Base-by-base conservation (phyloP, 2,888 invertebrate genomes). In the Campaea margaritaria region DNA sequence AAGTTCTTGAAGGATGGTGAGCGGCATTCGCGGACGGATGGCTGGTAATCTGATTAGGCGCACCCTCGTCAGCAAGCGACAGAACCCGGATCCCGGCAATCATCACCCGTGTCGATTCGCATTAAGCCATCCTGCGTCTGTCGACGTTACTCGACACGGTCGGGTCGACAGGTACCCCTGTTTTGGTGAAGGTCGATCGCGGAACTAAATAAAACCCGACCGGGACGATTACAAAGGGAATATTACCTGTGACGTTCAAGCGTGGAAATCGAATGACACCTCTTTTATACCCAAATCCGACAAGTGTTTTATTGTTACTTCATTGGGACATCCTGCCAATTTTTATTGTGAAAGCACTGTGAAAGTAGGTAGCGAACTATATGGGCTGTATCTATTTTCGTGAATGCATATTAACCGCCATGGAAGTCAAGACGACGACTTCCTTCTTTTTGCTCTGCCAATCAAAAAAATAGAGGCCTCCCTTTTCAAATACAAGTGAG, bases 41-140 rank as follows among this genome's bases (percentile, higher is more conserved):
- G 70, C 65, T 69, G 3, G 57, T 70, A 73, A 81, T 78, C 75
- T 70, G 78, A 82, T 83, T 82, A 82, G 69, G 63, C 68, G 74
- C 62, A 72, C 76, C 79, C 73, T 66, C 73, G 76, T 80, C 76
- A 71, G 64, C 67, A 62, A 51, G 42, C 65, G 65, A 58, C 67
- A 67, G 61, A 62, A 62, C 64, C 75, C 74, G 75, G 74, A 78
- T 75, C 74, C 68, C 61, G 47, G 73, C 74, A 76, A 79, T 79
- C 79, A 78, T 66, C 62, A 65, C 70, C 62, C 64, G 58, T 72
- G 73, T 74, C 75, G 74, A 72, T 73, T 72, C 70, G 65, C 45
- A 65, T 62, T 48, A 54, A 16, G n/a, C 34, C 34, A 38, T 50
- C 49, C 49, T 16, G 28, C n/a, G 36, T 10, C 36, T 38, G 46